phyloP scores from a whole-genome alignment of 2,888 invertebrate genomes.

The Seira ritae region DNA sequence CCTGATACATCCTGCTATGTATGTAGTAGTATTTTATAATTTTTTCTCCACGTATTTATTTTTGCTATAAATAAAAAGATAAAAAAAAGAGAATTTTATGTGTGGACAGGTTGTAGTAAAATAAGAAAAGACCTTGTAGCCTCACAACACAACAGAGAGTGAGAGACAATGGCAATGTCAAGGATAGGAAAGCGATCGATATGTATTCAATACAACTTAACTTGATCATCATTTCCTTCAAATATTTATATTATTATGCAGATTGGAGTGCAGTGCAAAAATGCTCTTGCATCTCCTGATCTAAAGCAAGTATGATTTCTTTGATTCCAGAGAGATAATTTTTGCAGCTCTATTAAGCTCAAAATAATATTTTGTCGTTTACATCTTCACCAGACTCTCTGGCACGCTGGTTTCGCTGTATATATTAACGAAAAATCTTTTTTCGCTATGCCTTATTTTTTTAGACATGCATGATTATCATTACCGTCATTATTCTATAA shows the following conservation, averaged over 20 bases:
- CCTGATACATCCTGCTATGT: constrained; percentile 2
- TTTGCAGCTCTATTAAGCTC: too few relatives aligned
- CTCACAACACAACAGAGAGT: constrained; percentile 20
- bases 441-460: constrained; percentile 16
- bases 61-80: constrained; percentile 8
- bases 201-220: neutral
- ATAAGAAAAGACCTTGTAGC: neutral
- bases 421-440: constrained; percentile 27
- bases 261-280: too few relatives aligned
- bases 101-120: constrained; percentile 17
- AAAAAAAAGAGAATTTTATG: neutral
- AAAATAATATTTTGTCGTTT: too few relatives aligned
- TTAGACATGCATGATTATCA: constrained; percentile 19
- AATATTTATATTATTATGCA: too few relatives aligned
- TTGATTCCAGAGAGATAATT: too few relatives aligned
- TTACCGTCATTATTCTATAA: constrained; percentile 41
- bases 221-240: constrained; percentile 31
- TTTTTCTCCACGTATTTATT: neutral
- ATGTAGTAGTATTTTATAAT: constrained; percentile 14
- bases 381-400: too few relatives aligned
- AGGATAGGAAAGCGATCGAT: constrained; percentile 17
- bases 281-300: too few relatives aligned
- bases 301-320: too few relatives aligned
- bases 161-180: constrained; percentile 46
- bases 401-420: too few relatives aligned